Evolutionary conservation across 2,888 invertebrate species (phyloP), one percentile per base, ranked within the genome.

Genomic region (Homarus gammarus): DNA sequence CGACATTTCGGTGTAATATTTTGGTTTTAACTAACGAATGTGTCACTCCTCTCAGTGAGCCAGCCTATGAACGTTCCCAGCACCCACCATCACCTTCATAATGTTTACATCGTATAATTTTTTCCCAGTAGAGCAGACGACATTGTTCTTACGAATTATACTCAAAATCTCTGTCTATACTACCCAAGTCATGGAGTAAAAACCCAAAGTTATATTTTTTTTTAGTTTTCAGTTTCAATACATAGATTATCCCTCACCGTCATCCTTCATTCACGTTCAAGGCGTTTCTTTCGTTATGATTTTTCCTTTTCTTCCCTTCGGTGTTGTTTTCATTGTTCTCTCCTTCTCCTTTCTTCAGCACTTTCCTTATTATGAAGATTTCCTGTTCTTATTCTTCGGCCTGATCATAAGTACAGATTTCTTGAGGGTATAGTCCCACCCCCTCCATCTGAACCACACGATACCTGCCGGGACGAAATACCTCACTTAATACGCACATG

Each of bases 391-490:
- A 31, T 27, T 79, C 72, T 92, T 92, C n/a, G 98, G 98, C 93
- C 97, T 96, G 93, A 98, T 98, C 97, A 98, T 97, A 97, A 98
- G 97, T 90, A 96, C 96, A 1, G 98, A 97, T 93, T 96, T 96
- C 94, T 97, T 98, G 92, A 98, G 94, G 31, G 98, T 98, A 94
- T 98, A 98, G 94, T 98, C 98, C 98, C 98, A 98, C 85, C 98
- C 98, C 94, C 97, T 96, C 98, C 98, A 98, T 93, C 98, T 96
- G 96, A 98, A 98, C 98, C 98, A 98, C 8, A 98, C 98, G 93
- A 98, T 98, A 92, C 97, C 97, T 97, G 94, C 40, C 91, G 93
- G 72, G 33, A 84, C 33, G 36, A n/a, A 6, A 64, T 31, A 38
- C n/a, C 12, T 56, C 56, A 56, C 18, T 56, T 56, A 56, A 22